Evolutionary conservation across 2,113 vertebrate species (phyloP).

Genomic region (Rissa tridactyla): DNA sequence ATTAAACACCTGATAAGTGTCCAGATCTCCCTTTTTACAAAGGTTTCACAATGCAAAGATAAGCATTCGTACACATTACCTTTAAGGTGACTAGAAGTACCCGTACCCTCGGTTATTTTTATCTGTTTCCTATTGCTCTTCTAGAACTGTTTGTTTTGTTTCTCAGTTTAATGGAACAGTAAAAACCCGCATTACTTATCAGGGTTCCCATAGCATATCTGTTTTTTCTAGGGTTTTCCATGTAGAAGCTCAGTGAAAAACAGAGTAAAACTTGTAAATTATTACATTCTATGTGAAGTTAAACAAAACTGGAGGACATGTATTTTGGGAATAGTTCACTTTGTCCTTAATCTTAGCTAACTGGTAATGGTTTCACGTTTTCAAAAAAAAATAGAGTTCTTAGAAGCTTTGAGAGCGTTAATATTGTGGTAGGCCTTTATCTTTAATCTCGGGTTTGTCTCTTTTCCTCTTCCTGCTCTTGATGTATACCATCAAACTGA

Average conservation of each 20-base stretch:
- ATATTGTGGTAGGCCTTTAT: neutral
- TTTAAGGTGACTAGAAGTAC: neutral
- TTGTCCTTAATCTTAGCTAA: neutral
- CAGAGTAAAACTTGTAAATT: neutral
- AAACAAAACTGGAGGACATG: neutral
- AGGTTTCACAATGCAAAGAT: neutral
- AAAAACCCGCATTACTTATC: neutral
- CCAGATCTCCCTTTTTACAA: neutral
- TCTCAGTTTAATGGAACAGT: neutral
- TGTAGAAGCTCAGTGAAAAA: neutral
- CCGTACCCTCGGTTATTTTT: neutral
- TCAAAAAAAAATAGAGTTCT: neutral
- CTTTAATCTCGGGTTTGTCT: neutral
- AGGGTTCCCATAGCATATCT: neutral
- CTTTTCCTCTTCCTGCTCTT: neutral
- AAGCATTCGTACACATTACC: accelerated
- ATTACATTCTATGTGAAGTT: neutral
- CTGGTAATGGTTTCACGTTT: neutral
- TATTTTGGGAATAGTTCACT: neutral
- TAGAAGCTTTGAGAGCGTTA: neutral
- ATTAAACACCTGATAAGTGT: neutral
- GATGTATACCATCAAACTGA: neutral
- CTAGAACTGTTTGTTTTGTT: neutral
- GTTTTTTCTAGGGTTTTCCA: neutral
- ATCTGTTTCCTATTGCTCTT: neutral